Base-by-base conservation (phyloP, 2,113 vertebrate species). In the Pedetes capensis region DNA sequence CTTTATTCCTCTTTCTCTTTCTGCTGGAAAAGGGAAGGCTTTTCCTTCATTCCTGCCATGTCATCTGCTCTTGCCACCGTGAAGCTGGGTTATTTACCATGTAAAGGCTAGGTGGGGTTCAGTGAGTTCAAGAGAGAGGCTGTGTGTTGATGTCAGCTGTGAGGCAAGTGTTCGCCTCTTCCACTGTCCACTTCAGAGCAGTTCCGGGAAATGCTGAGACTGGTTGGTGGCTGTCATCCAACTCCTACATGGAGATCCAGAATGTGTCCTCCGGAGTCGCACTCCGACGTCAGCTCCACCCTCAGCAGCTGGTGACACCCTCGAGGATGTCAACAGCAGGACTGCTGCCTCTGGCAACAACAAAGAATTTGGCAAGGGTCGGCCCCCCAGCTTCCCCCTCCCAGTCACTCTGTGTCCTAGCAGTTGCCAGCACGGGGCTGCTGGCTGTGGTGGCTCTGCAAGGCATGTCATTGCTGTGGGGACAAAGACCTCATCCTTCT, bases 121-220 rank as follows among this genome's bases (percentile, higher is more conserved):
- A 3, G 34, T 49, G 89, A 22, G 27, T 29, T 92, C 64, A n/a
- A n/a, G n/a, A n/a, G n/a, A n/a, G 34, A 51, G 42, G 42, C 68
- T 49, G 32, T 9, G 51, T 11, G 39, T 6, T 76, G 74, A 85
- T 27, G n/a, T 79, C 64, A 57, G 51, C 72, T 32, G 27, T 20
- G 29, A 44, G 53, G 72, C 3, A 1, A 74, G 34, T 12, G n/a
- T 72, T 93, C 71, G 57, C 47, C 81, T 96, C 81, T 66, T 61
- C 61, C 61, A 10, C 14, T 32, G 47, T 61, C 71, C 39, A 42
- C 92, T 92, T 84, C 63, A 87, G 59, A 66, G 39, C 49, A 76
- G 39, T 85, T 95, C 96, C 95, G 89, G 83, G 42, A 72, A 80
- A 39, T 49, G 69, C 93, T 49, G n/a, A 66, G 44, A 20, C 64